phyloP scores from a whole-genome alignment of 2,797 vertebrate genomes.

The Crenichthys baileyi region DNA sequence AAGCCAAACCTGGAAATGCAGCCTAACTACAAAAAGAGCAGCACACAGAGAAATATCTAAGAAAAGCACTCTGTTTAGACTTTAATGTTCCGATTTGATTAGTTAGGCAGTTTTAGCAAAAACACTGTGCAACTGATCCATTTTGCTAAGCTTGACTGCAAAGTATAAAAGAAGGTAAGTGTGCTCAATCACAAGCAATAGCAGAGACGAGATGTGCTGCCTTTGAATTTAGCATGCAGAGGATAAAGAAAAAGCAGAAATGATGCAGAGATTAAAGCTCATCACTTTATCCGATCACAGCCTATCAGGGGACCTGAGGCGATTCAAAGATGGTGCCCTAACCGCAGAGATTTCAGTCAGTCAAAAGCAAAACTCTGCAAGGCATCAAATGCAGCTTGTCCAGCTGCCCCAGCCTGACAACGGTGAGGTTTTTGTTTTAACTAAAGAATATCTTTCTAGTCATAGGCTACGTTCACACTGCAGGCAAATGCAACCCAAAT shows the following conservation, averaged over 20 bases:
- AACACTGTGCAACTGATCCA: slow-evolving; percentile 7
- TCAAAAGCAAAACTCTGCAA: background rate
- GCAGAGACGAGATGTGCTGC: background rate
- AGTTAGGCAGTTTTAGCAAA: background rate
- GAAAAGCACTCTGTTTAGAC: slow-evolving; percentile 16
- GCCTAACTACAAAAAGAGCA: background rate
- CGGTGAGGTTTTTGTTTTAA: background rate
- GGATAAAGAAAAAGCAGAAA: background rate
- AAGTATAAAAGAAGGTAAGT: slow-evolving; percentile 10
- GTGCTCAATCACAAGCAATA: background rate
- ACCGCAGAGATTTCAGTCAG: background rate
- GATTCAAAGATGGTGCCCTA: background rate
- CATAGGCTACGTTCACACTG: background rate
- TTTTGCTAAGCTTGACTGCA: slow-evolving; percentile 13
- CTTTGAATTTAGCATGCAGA: slow-evolving; percentile 8
- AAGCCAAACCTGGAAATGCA: background rate
- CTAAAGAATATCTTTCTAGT: background rate
- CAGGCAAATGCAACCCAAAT: too few species aligned
- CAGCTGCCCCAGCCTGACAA: slow-evolving; percentile 8
- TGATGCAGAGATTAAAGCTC: slow-evolving; percentile 13
- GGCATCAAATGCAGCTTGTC: background rate
- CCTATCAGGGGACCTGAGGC: background rate
- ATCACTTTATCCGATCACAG: slow-evolving; percentile 1
- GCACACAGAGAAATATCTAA: slow-evolving; percentile 9
- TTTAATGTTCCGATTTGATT: slow-evolving; percentile 15